phyloP scores from a whole-genome alignment of 2,113 vertebrate species.

The Ariopsis seemanni region DNA sequence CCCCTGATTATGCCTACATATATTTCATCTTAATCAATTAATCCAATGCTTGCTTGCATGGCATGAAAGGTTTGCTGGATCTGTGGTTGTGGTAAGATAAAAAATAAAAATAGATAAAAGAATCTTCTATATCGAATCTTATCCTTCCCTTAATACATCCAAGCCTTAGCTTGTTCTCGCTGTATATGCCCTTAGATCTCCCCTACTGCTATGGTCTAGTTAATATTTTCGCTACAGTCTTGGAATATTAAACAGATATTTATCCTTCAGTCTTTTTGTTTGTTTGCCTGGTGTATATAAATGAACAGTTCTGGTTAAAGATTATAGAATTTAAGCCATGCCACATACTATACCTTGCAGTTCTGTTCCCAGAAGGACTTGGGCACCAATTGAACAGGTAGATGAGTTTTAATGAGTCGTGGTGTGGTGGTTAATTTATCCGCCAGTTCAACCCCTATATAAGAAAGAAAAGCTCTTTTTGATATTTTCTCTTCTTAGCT shows the following conservation, averaged over 20 bases:
- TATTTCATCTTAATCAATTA: not conserved
- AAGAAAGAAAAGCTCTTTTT: not conserved
- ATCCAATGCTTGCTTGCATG: not conserved
- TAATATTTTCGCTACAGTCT: not conserved
- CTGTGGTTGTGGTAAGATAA: not conserved
- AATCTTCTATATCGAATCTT: not conserved
- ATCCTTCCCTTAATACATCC: not conserved
- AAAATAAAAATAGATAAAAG: not conserved
- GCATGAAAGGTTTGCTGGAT: not conserved
- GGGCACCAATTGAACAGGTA: slow-evolving; percentile 66
- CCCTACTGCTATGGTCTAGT: not conserved
- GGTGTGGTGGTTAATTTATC: slow-evolving; percentile 55
- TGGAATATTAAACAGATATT: not conserved
- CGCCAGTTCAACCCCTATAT: slow-evolving; percentile 25
- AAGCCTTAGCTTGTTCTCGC: not conserved
- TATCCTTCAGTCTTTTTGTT: not conserved
- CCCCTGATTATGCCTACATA: not conserved
- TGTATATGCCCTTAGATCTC: not conserved
- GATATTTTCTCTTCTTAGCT: not conserved
- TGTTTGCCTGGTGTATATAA: not conserved
- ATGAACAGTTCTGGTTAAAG: not conserved
- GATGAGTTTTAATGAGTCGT: slow-evolving; percentile 72
- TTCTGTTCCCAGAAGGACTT: slow-evolving; percentile 71
- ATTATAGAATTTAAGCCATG: not conserved
- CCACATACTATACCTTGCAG: slow-evolving; percentile 59